Conservation (phyloP, 2,888 invertebrate species). For the Metallyticus violacea region DNA sequence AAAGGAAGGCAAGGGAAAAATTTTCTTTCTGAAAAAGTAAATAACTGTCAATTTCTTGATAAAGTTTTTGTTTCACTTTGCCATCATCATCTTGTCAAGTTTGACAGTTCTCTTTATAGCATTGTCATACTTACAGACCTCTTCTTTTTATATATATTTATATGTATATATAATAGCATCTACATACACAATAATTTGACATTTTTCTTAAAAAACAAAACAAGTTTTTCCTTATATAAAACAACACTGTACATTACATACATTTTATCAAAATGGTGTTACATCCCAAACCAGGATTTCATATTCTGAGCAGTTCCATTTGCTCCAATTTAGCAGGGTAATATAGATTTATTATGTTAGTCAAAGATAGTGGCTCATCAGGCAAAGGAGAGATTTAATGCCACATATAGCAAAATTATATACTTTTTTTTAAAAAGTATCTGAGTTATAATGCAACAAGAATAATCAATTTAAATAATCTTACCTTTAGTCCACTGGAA, state of each 20-base stretch:
- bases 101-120: neutral
- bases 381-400: too few relatives aligned
- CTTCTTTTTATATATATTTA: neutral
- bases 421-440: neutral
- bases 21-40: conserved; percentile 7
- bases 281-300: neutral
- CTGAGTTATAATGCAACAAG: too few relatives aligned
- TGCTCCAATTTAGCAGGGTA: neutral
- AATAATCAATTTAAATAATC: neutral
- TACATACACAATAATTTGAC: conserved; percentile 12
- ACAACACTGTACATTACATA: conserved; percentile 9
- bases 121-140: neutral
- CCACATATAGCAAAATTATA: too few relatives aligned
- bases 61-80: neutral
- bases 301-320: neutral
- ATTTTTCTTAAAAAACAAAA: conserved; percentile 18
- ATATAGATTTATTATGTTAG: neutral
- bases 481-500: neutral
- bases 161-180: conserved; percentile 6
- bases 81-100: neutral
- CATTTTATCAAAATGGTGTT: conserved; percentile 9
- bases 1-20: neutral
- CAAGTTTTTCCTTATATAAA: conserved; percentile 6
- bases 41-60: neutral
- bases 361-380: too few relatives aligned